Evolutionary conservation across 1,140 invertebrate genomes (phyloP).

Genomic region (Ruditapes philippinarum): DNA sequence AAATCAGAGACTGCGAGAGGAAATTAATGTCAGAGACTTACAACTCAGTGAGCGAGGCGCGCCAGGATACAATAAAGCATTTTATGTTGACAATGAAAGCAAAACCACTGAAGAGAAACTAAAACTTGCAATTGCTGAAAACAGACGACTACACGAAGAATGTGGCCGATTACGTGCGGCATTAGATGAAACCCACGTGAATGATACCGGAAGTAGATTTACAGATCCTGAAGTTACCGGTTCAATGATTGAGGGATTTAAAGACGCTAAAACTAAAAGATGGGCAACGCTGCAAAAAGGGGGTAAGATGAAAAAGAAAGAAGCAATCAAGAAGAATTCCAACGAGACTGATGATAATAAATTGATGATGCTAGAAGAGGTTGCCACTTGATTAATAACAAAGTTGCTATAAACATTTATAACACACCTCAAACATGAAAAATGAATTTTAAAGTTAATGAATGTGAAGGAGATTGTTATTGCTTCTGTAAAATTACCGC

Average conservation of each 20-base stretch:
- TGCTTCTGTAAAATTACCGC: too few relatives aligned
- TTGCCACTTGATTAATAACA: background rate
- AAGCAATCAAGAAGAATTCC: background rate
- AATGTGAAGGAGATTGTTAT: too few relatives aligned
- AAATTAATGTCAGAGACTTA: conserved; percentile 36
- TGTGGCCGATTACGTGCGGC: conserved; percentile 45
- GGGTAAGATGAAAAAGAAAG: background rate
- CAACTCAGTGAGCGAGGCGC: conserved; percentile 8
- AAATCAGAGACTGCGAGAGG: conserved; percentile 55
- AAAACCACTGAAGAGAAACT: conserved; percentile 55
- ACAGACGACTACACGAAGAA: conserved; percentile 42
- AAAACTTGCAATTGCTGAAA: conserved; percentile 24
- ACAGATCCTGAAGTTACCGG: conserved; percentile 29
- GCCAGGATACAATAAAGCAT: conserved; percentile 35
- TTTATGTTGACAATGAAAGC: conserved; percentile 25
- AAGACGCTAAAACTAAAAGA: conserved; percentile 42
- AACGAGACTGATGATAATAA: conserved; percentile 63
- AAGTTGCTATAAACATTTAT: too few relatives aligned
- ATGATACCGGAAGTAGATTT: conserved; percentile 46
- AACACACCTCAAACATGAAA: too few relatives aligned
- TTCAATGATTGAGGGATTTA: conserved; percentile 59
- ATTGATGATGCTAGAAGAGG: conserved; percentile 48
- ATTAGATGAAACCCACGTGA: conserved; percentile 21
- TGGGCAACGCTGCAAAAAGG: conserved; percentile 26
- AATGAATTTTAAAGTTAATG: too few relatives aligned